Evolutionary conservation across 2,888 invertebrate species (phyloP), one percentile per base, ranked within the genome.

Genomic region (Silvanus unidentatus): DNA sequence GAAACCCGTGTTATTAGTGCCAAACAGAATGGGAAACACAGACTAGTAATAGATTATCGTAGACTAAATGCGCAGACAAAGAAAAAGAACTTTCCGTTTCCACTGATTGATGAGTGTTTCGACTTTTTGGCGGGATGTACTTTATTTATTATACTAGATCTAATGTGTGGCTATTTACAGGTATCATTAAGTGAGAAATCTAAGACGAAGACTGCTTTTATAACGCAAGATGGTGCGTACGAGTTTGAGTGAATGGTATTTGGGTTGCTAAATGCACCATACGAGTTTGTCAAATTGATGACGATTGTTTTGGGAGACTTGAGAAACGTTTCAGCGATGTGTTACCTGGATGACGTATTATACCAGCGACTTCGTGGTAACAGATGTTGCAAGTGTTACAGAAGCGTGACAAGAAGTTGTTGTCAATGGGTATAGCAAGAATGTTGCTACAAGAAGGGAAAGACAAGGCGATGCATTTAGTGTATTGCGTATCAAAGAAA

Each of bases 401-500:
- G 35, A 44, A 42, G 0, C 22, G 64, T 2, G 15, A 58, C 1
- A 53, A 55, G 12, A 15, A 14, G 8, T 54, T 53, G 2, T 44
- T 47, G 36, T 15, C 16, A 3, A 12, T 14, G 0, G 63, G 60
- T 1, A 37, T 55, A 2, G 59, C 59, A 2, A 60, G 55, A 13
- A 48, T 58, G 27, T 41, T 62, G n/a, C 22, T 62, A 9, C 60
- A 63, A 54, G 50, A 6, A 49, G 55, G 34, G 3, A 3, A 3
- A 15, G 37, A 37, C 15, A 44, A 49, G 2, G 40, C 32, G 13
- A 44, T 54, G 29, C 56, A 57, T 36, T 50, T 58, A 3, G 49
- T 61, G 12, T 53, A 57, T 43, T 57, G 52, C 30, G 53, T 58
- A n/a, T 57, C 55, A 10, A 49, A 48, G 34, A 58, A 57, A 34